Base-by-base conservation (phyloP, 2,113 vertebrate genomes). In the Rhynchopsitta pachyrhyncha region DNA sequence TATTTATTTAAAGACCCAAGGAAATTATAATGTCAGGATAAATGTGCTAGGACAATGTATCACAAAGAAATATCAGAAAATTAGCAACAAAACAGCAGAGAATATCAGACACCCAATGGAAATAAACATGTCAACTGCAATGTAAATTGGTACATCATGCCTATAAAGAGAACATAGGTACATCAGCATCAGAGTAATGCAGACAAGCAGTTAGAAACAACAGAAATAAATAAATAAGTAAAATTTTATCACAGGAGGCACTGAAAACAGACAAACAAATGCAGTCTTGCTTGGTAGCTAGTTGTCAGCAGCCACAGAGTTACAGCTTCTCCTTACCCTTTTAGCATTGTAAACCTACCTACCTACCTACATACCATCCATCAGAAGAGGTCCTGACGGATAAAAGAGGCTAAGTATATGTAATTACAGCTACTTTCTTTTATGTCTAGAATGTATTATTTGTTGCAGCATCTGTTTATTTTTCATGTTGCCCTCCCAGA, bases 171-270 rank as follows among this genome's bases (percentile, higher is more conserved):
- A 96, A 75, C 29, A 71, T 73, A 57, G 63, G 44, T 83, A 85
- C 57, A 95, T 88, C 66, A 94, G 63, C 79, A 55, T 33, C 42
- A 75, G 46, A 90, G 55, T 82, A 95, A 84, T 55, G 28, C 29
- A 93, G 76, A 88, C 27, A 88, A 92, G 24, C 13, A 83, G 29
- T 59, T 60, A 75, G 55, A 88, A 94, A 67, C 20, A 88, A 55
- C 39, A 93, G 33, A 94, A 91, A 94, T 81, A 88, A 95, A 88
- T 73, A 94, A 88, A 86, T 84, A 49, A 47, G 66, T 79, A 62
- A 82, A 81, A 92, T 78, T 88, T 4, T 0, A 71, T 66, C 80
- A 42, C 31, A 49, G 18, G 8, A 89, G 44, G 11, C 16, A 55
- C 57, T 62, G 66, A 62, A 91, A 95, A 64, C 11, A 82, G 74